A percentile compares a stretch with the other conserved stretches of the same genome.
These are phyloP conservation scores for Cephus pygmeus DNA, from an alignment of 2,888 invertebrate species.

Conservation along the genomic window DNA sequence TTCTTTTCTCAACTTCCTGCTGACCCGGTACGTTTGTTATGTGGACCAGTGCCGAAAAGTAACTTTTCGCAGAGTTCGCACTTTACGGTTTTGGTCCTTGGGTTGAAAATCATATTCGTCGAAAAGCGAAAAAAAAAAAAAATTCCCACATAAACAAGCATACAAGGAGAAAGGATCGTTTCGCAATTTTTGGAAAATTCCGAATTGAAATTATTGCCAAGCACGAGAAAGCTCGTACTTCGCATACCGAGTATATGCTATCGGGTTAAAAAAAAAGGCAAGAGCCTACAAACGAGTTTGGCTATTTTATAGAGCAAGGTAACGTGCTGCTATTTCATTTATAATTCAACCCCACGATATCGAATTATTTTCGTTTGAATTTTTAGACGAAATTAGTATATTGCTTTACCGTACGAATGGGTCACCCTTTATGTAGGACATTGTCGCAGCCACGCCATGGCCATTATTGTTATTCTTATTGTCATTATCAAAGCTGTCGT, in stretches of 20 bases:
- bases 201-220: neutral
- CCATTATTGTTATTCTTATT: neutral
- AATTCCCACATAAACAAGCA: constrained; percentile 3
- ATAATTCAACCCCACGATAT: neutral
- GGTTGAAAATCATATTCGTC: neutral
- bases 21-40: constrained; percentile 42
- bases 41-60: constrained; percentile 38
- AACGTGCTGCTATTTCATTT: neutral
- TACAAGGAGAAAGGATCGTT: too few relatives aligned
- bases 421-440: neutral
- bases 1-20: constrained; percentile 27
- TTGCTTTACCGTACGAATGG: neutral
- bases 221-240: too few relatives aligned
- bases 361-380: neutral
- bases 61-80: constrained; percentile 34
- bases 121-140: neutral
- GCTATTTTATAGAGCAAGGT: too few relatives aligned
- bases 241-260: too few relatives aligned
- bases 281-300: too few relatives aligned
- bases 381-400: neutral
- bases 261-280: too few relatives aligned
- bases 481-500: neutral
- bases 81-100: constrained; percentile 15
- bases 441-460: neutral
- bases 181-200: neutral